Conservation (phyloP, 2,888 invertebrate genomes). For the Meta bourneti region DNA sequence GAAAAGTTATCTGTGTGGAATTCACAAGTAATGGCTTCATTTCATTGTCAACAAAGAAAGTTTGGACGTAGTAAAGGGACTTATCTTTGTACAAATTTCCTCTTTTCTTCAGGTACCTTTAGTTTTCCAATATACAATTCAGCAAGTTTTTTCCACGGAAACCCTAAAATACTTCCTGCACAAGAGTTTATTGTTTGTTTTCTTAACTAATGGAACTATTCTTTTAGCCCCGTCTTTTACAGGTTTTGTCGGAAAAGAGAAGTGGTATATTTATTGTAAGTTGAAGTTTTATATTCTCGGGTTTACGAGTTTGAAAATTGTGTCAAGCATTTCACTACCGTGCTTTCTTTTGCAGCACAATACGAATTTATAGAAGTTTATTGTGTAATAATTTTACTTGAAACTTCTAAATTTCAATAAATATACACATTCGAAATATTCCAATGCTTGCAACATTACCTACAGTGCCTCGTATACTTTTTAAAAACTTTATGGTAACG, state of each 20-base stretch:
- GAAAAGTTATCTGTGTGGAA: not conserved
- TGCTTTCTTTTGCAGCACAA: no score
- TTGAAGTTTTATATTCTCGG: not conserved
- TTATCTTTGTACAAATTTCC: conserved; percentile 25
- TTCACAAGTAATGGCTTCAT: not conserved
- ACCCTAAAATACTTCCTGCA: not conserved
- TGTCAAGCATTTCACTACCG: not conserved
- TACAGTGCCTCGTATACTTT: no score
- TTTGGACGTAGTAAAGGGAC: not conserved
- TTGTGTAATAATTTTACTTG: no score
- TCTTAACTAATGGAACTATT: conserved; percentile 1
- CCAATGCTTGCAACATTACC: no score
- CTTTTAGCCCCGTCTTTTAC: not conserved
- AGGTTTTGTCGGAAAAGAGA: not conserved
- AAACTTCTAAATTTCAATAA: no score
- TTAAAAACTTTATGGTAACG: no score
- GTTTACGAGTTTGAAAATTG: not conserved
- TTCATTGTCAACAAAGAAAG: conserved; percentile 28
- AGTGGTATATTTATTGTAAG: not conserved
- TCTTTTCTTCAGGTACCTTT: not conserved
- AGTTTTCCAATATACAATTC: conserved; percentile 5
- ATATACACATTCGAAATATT: no score
- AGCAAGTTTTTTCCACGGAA: not conserved
- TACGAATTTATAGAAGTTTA: no score
- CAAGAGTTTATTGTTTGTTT: conserved; percentile 6